phyloP scores from a whole-genome alignment of 2,797 vertebrate species.

The Hemitrygon akajei region DNA sequence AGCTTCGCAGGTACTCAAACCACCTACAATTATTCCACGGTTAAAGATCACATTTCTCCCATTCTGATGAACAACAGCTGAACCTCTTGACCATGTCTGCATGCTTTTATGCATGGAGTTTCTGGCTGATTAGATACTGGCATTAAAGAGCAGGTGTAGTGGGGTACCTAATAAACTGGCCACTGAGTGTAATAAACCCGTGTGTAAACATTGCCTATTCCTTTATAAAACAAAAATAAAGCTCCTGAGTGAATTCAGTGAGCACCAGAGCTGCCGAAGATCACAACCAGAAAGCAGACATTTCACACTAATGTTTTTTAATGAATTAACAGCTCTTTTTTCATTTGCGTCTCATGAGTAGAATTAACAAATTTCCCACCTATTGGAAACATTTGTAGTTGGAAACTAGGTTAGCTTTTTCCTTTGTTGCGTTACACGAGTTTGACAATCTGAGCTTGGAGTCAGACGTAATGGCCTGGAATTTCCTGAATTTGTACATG shows the following conservation, averaged over 20 bases:
- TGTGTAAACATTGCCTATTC: not conserved
- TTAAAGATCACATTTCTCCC: too few relatives aligned
- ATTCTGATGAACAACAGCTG: too few relatives aligned
- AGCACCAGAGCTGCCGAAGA: not conserved
- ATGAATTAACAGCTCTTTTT: not conserved
- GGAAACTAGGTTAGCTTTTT: not conserved
- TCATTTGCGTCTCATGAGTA: not conserved
- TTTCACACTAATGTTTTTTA: not conserved
- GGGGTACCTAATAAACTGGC: too few relatives aligned
- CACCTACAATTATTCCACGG: too few relatives aligned
- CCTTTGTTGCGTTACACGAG: not conserved
- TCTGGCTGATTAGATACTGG: too few relatives aligned
- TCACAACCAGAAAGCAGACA: not conserved
- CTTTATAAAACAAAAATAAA: not conserved
- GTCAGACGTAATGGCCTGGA: not conserved
- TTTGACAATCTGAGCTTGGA: not conserved
- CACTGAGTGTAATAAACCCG: not conserved
- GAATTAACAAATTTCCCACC: not conserved
- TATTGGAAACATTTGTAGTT: not conserved
- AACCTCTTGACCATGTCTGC: too few relatives aligned
- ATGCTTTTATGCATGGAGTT: too few relatives aligned
- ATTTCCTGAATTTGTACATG: not conserved
- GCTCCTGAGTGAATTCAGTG: not conserved
- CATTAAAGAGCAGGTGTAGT: too few relatives aligned
- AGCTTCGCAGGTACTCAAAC: too few relatives aligned